A percentile compares a stretch with the other conserved stretches of the same genome.
These are phyloP conservation scores for Percopsis transmontana DNA, from an alignment of 2,113 vertebrate genomes.

Conservation along the genomic window DNA sequence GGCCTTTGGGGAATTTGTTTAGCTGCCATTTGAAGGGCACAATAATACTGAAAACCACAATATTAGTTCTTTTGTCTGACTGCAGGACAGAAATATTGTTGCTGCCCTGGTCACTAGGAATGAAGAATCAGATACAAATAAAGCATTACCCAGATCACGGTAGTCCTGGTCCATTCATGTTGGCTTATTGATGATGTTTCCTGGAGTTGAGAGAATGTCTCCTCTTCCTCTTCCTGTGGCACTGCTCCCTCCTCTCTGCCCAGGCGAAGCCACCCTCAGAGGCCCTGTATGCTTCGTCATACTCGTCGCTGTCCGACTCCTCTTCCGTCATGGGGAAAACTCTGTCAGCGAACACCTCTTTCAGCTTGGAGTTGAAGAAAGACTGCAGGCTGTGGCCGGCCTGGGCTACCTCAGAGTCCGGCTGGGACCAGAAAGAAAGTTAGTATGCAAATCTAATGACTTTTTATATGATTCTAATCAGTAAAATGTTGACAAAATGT, in stretches of 20 bases:
- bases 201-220: constrained; percentile 84
- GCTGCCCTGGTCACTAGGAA: neutral
- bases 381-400: constrained; percentile 89
- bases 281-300: constrained; percentile 78
- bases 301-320: constrained; percentile 90
- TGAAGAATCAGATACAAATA: constrained; percentile 22
- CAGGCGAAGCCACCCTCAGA: constrained; percentile 82
- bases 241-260: constrained; percentile 86
- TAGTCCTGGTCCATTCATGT: neutral
- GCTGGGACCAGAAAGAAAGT: constrained; percentile 70
- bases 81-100: constrained; percentile 11
- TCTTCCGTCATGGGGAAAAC: constrained; percentile 80
- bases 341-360: constrained; percentile 85
- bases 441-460: neutral
- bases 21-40: constrained; percentile 48
- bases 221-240: constrained; percentile 91
- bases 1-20: constrained; percentile 11
- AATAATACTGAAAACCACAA: constrained; percentile 27
- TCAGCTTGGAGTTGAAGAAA: constrained; percentile 87
- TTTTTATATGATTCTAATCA: neutral
- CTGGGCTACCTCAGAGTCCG: constrained; percentile 96
- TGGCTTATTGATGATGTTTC: constrained; percentile 69
- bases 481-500: neutral
- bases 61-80: constrained; percentile 3
- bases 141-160: constrained; percentile 18